Conservation (phyloP, 2,113 vertebrate species). For the Australoheros scitulus region DNA sequence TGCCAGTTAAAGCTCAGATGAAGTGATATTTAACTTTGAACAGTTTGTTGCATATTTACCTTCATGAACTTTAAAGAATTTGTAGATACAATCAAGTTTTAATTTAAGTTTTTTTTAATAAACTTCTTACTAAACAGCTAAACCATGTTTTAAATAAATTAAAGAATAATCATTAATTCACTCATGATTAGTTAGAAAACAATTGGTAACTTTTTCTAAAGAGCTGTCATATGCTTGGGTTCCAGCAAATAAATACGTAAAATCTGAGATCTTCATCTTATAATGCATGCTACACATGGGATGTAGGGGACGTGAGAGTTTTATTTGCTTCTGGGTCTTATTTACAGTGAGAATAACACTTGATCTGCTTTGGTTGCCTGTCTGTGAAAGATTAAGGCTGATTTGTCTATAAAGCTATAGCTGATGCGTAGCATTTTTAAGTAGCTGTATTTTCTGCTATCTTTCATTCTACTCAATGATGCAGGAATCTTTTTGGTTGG, state of each 20-base stretch:
- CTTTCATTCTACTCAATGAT: constrained; percentile 30
- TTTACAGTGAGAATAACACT: not conserved
- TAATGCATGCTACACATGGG: not conserved
- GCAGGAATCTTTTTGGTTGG: constrained; percentile 17
- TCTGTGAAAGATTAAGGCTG: not conserved
- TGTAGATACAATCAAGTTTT: not conserved
- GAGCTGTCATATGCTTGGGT: not conserved
- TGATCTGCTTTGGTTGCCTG: not conserved
- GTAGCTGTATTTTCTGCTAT: not conserved
- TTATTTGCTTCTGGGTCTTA: not conserved
- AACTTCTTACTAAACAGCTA: not conserved
- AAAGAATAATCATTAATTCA: not conserved
- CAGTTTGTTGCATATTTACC: not conserved
- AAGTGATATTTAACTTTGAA: not conserved
- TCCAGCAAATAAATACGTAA: not conserved
- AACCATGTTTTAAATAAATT: not conserved
- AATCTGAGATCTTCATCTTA: not conserved
- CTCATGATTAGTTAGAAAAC: not conserved
- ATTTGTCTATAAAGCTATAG: constrained; percentile 5
- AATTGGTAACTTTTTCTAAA: not conserved
- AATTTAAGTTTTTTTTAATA: not conserved
- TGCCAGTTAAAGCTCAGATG: not conserved
- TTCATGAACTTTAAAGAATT: not conserved
- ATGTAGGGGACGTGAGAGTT: not conserved
- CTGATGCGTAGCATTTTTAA: constrained; percentile 7